These are phyloP conservation scores for Willowsia nigromaculata DNA, from an alignment of 2,888 invertebrate species.

Conservation along the genomic window DNA sequence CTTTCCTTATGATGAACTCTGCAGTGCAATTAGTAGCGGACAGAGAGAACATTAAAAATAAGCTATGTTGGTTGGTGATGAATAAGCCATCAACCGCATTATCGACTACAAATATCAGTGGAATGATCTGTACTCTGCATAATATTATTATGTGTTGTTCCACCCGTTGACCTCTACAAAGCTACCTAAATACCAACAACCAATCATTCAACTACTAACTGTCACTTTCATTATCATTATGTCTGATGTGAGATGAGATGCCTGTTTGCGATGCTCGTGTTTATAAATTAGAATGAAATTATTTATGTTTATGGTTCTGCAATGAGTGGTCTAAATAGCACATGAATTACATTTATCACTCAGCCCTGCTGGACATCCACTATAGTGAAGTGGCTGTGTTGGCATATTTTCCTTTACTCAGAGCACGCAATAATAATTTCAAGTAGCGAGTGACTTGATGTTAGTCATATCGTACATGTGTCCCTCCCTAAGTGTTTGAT, in stretches of 20 bases:
- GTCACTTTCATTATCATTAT: conserved; percentile 29
- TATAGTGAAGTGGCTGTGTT: conserved; percentile 15
- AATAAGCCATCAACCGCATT: conserved; percentile 20
- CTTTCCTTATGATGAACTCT: neutral
- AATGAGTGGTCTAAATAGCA: conserved; percentile 10
- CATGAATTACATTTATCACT: neutral
- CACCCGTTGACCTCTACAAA: conserved; percentile 48
- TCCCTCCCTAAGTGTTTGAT: conserved; percentile 1
- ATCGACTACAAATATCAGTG: neutral
- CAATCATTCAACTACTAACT: neutral
- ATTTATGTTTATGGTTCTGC: neutral
- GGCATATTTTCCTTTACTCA: neutral
- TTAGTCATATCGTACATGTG: neutral
- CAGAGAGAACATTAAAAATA: neutral
- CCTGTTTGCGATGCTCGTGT: neutral
- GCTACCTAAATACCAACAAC: neutral
- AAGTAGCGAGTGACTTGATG: neutral
- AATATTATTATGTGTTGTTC: neutral
- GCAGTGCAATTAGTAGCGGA: neutral
- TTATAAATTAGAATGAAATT: neutral
- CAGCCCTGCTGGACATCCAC: conserved; percentile 28
- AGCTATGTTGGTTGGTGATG: conserved; percentile 2
- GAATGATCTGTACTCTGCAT: neutral
- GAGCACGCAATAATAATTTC: neutral
- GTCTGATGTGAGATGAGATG: neutral